Evolutionary conservation across 2,113 vertebrate genomes (phyloP).

Genomic region (Odocoileus virginianus): DNA sequence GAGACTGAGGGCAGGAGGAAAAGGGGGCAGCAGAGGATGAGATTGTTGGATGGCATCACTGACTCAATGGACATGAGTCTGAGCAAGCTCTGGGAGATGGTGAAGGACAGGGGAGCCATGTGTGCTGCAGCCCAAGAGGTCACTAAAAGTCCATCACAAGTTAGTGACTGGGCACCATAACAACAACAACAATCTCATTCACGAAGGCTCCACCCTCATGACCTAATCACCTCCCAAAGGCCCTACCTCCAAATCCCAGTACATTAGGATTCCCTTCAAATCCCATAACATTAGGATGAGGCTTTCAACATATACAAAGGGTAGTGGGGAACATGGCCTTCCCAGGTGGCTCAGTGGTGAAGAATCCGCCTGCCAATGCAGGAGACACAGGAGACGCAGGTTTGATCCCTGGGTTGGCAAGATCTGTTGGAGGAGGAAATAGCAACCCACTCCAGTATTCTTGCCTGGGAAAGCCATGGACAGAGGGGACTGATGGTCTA

Average conservation of each 20-base stretch:
- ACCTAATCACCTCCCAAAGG: neutral
- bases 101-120: neutral
- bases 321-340: neutral
- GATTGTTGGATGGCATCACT: too few relatives aligned
- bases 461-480: neutral
- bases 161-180: neutral
- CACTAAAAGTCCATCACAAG: neutral
- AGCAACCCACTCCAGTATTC: neutral
- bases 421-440: neutral
- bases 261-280: neutral
- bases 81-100: neutral
- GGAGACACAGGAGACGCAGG: neutral
- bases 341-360: neutral
- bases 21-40: neutral
- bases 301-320: neutral
- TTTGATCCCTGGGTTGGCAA: neutral
- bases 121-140: neutral
- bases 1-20: neutral
- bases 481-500: neutral
- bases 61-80: neutral
- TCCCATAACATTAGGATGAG: neutral
- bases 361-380: neutral
- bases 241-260: neutral
- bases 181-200: neutral
- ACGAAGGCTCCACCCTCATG: neutral